phyloP scores from a whole-genome alignment of 1,140 invertebrate species.

The Cyclina sinensis region DNA sequence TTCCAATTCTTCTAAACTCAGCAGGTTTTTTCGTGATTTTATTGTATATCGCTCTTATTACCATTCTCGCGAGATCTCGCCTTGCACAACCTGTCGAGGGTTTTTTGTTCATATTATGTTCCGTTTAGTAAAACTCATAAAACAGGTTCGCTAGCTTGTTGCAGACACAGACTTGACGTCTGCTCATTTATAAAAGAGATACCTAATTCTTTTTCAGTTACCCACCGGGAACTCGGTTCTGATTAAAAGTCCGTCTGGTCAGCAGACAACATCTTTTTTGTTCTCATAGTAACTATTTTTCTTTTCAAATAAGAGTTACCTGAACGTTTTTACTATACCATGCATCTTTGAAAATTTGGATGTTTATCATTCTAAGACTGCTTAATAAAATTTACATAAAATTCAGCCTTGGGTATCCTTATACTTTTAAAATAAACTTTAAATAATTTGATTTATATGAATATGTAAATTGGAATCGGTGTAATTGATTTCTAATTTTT shows the following conservation, averaged over 20 bases:
- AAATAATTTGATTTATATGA: slow-evolving; percentile 34
- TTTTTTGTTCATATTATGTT: slow-evolving; percentile 44
- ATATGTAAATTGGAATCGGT: slow-evolving; percentile 44
- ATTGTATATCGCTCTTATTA: slow-evolving; percentile 24
- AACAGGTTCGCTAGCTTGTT: not conserved
- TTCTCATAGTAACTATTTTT: no score
- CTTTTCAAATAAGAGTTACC: no score
- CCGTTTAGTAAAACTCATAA: slow-evolving; percentile 7
- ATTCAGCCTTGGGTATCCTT: no score
- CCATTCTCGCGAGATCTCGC: slow-evolving; percentile 42
- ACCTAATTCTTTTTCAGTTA: not conserved
- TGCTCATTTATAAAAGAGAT: slow-evolving; percentile 4
- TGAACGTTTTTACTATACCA: no score
- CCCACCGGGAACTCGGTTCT: not conserved
- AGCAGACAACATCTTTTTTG: no score
- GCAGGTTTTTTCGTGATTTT: slow-evolving; percentile 27
- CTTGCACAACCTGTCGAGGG: not conserved
- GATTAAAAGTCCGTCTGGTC: no score
- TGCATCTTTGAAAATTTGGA: no score
- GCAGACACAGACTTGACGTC: slow-evolving; percentile 43
- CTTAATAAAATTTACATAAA: no score
- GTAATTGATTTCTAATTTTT: slow-evolving; percentile 60
- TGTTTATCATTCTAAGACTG: no score
- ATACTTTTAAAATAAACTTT: no score
- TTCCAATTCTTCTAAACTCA: slow-evolving; percentile 22